Conservation (phyloP, 2,888 invertebrate species). For the Drosophila meridionalis region DNA sequence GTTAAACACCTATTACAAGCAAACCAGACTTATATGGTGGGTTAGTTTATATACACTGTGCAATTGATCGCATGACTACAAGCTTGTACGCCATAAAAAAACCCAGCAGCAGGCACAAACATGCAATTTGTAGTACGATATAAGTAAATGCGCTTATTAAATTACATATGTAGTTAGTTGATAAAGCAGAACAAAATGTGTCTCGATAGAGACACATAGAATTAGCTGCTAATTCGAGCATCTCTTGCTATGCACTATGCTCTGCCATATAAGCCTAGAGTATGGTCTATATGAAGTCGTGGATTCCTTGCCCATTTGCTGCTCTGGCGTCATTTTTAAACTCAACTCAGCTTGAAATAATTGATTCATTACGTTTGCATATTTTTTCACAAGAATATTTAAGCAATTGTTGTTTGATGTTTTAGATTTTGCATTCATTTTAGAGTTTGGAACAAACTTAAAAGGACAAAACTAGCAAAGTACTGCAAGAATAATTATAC, state of each 20-base stretch:
- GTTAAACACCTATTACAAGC: slow-evolving; percentile 74
- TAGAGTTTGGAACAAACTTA: slow-evolving; percentile 48
- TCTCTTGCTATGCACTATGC: slow-evolving; percentile 8
- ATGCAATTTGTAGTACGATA: slow-evolving; percentile 62
- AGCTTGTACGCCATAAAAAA: slow-evolving; percentile 66
- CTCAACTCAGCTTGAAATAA: slow-evolving; percentile 33
- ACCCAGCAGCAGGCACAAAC: slow-evolving; percentile 79
- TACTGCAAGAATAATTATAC: slow-evolving; percentile 71
- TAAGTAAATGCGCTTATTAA: slow-evolving; percentile 54
- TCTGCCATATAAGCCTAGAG: slow-evolving; percentile 22
- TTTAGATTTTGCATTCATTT: slow-evolving; percentile 29
- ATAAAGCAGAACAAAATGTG: slow-evolving; percentile 48
- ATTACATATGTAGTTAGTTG: slow-evolving; percentile 43
- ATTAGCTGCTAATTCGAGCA: slow-evolving; percentile 24
- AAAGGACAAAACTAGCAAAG: slow-evolving; percentile 53
- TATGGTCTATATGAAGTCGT: slow-evolving; percentile 83
- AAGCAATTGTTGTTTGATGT: slow-evolving; percentile 54
- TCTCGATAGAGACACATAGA: slow-evolving; percentile 22
- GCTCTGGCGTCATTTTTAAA: slow-evolving; percentile 44
- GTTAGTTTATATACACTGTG: slow-evolving; percentile 72
- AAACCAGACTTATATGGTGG: slow-evolving; percentile 63
- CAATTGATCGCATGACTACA: slow-evolving; percentile 67
- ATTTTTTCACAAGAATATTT: slow-evolving; percentile 71
- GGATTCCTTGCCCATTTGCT: slow-evolving; percentile 68
- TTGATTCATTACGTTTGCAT: slow-evolving; percentile 79